A percentile compares a stretch with the other conserved stretches of the same genome.
Evolutionary conservation across 1,140 invertebrate species (phyloP).

Genomic region (Drosophila tsacasi): DNA sequence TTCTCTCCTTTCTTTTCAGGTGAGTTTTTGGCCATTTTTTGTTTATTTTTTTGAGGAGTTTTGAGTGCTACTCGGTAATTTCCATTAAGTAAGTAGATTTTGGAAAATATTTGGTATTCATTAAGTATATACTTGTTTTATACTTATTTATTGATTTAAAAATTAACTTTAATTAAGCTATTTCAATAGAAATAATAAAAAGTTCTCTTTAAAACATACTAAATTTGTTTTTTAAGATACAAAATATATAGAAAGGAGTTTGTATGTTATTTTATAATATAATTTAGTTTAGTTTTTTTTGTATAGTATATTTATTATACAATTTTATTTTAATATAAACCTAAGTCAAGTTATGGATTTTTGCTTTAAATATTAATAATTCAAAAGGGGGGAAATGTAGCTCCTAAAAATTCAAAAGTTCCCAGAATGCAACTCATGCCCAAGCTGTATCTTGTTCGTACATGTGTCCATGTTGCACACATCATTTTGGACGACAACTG

Average conservation of each 20-base stretch:
- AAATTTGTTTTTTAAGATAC: neutral
- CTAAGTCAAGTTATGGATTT: neutral
- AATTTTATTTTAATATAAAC: neutral
- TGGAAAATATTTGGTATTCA: neutral
- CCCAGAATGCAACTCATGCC: neutral
- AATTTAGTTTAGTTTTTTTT: neutral
- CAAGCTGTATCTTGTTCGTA: constrained; percentile 14
- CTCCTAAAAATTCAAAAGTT: neutral
- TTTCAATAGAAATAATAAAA: neutral
- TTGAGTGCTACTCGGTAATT: neutral
- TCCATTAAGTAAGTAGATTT: constrained; percentile 12
- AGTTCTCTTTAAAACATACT: neutral
- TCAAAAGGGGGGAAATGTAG: neutral
- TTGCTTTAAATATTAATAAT: neutral
- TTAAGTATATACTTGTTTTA: neutral
- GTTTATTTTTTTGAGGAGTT: neutral
- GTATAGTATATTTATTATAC: neutral
- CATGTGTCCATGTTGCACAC: constrained; percentile 37
- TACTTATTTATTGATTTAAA: neutral
- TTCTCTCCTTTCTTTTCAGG: constrained; percentile 51
- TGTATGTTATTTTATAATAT: too few relatives aligned
- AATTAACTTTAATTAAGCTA: neutral
- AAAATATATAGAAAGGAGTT: neutral
- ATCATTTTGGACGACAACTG: constrained; percentile 43
- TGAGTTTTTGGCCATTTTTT: constrained; percentile 41